Evolutionary conservation across 2,797 vertebrate species (phyloP).

Genomic region (Sternotherus odoratus): DNA sequence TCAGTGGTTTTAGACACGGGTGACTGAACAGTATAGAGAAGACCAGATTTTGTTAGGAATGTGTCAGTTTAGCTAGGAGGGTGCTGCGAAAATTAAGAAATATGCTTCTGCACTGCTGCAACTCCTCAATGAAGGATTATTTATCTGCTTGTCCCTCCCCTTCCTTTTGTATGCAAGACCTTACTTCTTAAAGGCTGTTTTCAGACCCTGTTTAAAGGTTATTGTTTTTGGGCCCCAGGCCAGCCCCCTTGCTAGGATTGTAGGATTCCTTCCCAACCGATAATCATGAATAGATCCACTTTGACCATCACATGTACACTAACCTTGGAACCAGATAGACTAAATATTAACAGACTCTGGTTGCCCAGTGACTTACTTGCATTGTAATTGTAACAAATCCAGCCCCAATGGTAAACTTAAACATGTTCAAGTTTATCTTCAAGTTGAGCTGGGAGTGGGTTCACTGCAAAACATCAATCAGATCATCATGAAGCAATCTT

Average conservation of each 20-base stretch:
- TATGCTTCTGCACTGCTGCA: background rate
- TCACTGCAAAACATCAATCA: background rate
- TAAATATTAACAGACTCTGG: background rate
- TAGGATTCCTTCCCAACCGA: background rate
- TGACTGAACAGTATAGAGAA: background rate
- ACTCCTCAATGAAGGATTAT: background rate
- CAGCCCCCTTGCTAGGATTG: background rate
- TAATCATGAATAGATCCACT: background rate
- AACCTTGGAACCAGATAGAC: fast-evolving
- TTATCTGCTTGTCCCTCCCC: background rate
- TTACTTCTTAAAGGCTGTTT: too few species aligned
- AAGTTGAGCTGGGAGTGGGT: background rate
- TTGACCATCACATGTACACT: background rate
- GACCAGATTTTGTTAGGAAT: background rate
- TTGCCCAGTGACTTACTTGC: background rate
- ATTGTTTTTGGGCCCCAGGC: background rate
- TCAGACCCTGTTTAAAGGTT: too few species aligned
- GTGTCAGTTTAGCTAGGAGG: background rate
- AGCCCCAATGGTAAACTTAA: constrained; percentile 1
- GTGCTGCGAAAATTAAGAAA: background rate
- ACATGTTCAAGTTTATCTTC: constrained; percentile 8
- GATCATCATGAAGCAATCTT: background rate
- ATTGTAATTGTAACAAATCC: constrained; percentile 9
- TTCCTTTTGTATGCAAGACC: background rate
- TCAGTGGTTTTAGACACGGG: background rate